These are phyloP conservation scores for Tribolium castaneum DNA, from an alignment of 1,140 invertebrate species.

Conservation along the genomic window DNA sequence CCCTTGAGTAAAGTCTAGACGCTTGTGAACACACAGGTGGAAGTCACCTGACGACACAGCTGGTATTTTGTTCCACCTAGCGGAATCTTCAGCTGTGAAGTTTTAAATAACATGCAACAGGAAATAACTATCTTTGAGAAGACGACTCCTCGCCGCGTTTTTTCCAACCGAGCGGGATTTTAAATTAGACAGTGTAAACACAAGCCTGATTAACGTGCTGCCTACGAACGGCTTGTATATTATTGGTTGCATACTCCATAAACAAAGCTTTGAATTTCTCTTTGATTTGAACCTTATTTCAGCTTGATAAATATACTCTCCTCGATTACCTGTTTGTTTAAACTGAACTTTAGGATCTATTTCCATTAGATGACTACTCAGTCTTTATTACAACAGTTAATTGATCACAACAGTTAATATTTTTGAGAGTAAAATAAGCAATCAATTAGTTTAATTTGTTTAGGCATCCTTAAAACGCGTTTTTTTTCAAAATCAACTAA, in stretches of 20 bases:
- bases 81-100: constrained; percentile 28
- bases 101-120: constrained; percentile 11
- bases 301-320: background rate
- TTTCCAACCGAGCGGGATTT: background rate
- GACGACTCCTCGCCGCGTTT: background rate
- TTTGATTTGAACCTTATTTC: background rate
- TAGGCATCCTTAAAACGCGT: too few relatives aligned
- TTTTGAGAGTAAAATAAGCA: too few relatives aligned
- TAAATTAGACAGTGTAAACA: background rate
- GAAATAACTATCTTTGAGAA: constrained; percentile 7
- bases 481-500: too few relatives aligned
- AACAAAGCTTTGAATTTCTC: background rate
- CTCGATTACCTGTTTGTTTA: background rate
- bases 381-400: too few relatives aligned
- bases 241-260: background rate
- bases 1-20: background rate
- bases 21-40: constrained; percentile 8
- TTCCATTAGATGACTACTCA: too few relatives aligned
- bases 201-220: background rate
- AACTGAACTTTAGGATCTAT: background rate
- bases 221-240: background rate
- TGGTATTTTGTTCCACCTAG: constrained; percentile 25
- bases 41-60: constrained; percentile 27
- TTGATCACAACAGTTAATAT: too few relatives aligned
- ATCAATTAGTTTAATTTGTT: too few relatives aligned